Evolutionary conservation across 2,113 vertebrate genomes (phyloP).

Genomic region (Muscicapa adusta): DNA sequence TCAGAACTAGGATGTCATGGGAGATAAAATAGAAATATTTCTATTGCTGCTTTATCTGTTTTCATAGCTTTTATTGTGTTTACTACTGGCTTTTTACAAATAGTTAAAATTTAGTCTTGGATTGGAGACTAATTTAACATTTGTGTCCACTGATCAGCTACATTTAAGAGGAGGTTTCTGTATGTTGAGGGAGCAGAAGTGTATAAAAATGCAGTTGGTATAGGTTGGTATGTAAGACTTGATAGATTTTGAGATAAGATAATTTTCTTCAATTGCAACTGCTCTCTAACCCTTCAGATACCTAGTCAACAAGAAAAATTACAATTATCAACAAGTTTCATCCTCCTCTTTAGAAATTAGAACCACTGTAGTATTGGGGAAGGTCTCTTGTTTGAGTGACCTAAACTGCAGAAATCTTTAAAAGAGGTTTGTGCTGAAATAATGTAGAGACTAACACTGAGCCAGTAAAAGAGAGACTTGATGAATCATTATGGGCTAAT

Average conservation of each 20-base stretch:
- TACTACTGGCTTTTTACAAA: background rate
- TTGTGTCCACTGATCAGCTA: background rate
- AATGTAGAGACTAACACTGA: background rate
- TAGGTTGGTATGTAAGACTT: background rate
- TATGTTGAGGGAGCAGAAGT: background rate
- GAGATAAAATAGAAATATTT: background rate
- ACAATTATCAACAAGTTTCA: background rate
- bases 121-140: background rate
- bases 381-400: background rate
- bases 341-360: background rate
- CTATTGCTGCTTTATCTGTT: background rate
- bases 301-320: background rate
- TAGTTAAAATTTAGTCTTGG: background rate
- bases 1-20: background rate
- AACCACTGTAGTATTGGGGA: background rate
- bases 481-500: background rate
- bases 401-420: background rate
- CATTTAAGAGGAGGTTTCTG: background rate
- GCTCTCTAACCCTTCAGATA: background rate
- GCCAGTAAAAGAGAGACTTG: background rate
- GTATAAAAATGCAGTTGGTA: background rate
- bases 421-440: background rate
- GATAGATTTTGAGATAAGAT: background rate
- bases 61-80: background rate
- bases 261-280: background rate